Evolutionary conservation across 2,113 vertebrate species (phyloP).

Genomic region (Echinops telfairi): DNA sequence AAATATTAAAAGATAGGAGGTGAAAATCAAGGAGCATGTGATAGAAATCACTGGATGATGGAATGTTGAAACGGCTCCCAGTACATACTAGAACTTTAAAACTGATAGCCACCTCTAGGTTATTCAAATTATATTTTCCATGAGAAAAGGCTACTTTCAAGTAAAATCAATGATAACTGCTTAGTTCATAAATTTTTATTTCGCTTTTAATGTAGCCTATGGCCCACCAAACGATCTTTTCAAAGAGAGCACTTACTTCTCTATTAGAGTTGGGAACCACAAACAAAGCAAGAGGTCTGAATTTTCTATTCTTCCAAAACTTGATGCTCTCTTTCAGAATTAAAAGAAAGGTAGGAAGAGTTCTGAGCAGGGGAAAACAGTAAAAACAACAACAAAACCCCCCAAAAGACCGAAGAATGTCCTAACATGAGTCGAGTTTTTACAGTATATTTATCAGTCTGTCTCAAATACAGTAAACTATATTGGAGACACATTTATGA

Average conservation of each 20-base stretch:
- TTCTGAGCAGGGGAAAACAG: background rate
- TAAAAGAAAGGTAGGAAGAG: constrained; percentile 38
- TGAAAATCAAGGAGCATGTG: background rate
- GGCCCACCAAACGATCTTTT: background rate
- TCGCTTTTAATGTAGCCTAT: constrained; percentile 23
- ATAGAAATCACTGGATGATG: background rate
- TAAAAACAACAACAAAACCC: background rate
- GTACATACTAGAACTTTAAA: background rate
- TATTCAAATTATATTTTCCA: background rate
- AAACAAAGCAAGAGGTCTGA: constrained; percentile 38
- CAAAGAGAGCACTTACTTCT: constrained; percentile 42
- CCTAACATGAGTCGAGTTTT: constrained; percentile 34
- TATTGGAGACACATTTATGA: background rate
- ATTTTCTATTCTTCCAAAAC: background rate
- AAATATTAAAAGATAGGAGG: background rate
- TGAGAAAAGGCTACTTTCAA: constrained; percentile 35
- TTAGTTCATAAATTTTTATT: background rate
- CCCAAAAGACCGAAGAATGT: background rate
- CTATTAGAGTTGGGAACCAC: background rate
- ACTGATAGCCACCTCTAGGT: background rate
- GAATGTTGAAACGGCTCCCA: background rate
- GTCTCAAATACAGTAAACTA: constrained; percentile 29
- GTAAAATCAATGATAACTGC: constrained; percentile 1
- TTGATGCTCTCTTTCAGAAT: background rate
- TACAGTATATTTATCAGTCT: background rate